Evolutionary conservation across 2,797 vertebrate species (phyloP).

Genomic region (Myioborus melanocephalus): DNA sequence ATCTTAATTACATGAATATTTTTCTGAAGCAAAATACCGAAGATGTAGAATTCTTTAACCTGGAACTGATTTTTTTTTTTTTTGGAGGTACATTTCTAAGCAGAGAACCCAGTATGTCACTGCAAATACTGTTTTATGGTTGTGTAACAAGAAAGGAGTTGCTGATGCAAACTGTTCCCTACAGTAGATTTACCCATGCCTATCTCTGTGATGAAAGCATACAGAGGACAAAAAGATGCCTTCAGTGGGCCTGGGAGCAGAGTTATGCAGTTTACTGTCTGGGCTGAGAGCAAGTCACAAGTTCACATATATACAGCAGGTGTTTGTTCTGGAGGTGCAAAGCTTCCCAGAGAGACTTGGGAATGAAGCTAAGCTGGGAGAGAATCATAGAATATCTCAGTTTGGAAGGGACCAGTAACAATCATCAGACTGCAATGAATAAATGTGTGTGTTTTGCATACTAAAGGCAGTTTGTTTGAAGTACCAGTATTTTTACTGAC

Average conservation of each 20-base stretch:
- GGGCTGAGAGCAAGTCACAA: background rate
- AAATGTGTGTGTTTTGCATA: background rate
- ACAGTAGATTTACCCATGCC: background rate
- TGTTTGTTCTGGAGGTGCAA: background rate
- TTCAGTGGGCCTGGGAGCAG: background rate
- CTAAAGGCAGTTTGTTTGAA: background rate
- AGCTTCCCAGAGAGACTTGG: background rate
- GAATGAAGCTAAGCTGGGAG: background rate
- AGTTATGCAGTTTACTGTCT: background rate
- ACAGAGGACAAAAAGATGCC: background rate
- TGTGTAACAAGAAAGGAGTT: background rate
- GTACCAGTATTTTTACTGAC: background rate
- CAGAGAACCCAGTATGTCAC: background rate
- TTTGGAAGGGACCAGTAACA: background rate
- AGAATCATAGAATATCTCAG: background rate
- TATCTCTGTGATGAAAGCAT: background rate
- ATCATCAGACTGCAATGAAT: background rate
- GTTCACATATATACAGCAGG: background rate
- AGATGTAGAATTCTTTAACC: background rate
- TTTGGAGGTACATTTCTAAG: background rate
- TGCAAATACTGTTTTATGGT: background rate
- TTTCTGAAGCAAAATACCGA: background rate
- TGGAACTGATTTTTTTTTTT: background rate
- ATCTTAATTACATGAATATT: background rate
- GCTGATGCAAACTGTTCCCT: background rate